phyloP scores from a whole-genome alignment of 2,888 invertebrate genomes.

The Aporophyla lueneburgensis region DNA sequence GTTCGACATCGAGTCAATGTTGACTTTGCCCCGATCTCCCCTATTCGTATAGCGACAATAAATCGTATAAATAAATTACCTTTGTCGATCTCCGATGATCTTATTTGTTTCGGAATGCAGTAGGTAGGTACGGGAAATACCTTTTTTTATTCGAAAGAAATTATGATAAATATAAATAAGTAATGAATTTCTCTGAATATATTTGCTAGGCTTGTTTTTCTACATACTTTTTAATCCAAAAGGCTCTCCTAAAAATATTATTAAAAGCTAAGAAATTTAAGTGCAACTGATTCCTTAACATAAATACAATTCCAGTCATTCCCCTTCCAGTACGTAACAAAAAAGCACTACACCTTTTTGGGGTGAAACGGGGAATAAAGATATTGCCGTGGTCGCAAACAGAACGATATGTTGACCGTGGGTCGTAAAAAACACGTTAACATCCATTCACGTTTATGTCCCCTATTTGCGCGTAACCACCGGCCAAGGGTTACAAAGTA shows the following conservation, averaged over 20 bases:
- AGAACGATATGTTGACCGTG: conserved; percentile 88
- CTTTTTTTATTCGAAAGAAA: neutral
- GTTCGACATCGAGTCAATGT: conserved; percentile 87
- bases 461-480: conserved; percentile 87
- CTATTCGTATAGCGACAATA: conserved; percentile 79
- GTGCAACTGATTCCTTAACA: conserved; percentile 34
- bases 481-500: conserved; percentile 84
- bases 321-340: conserved; percentile 64
- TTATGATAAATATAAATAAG: too few relatives aligned
- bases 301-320: conserved; percentile 54
- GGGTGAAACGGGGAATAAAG: conserved; percentile 85
- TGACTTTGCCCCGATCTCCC: conserved; percentile 81
- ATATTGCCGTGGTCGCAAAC: conserved; percentile 87
- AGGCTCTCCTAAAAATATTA: neutral
- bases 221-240: neutral
- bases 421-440: conserved; percentile 91
- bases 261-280: neutral
- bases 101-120: conserved; percentile 72
- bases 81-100: conserved; percentile 85
- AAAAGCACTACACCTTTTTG: conserved; percentile 78
- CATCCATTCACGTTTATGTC: conserved; percentile 90
- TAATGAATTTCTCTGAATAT: too few relatives aligned
- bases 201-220: neutral
- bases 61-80: conserved; percentile 89
- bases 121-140: neutral